Evolutionary conservation across 1,140 invertebrate species (phyloP), one percentile per base, ranked within the genome.

Genomic region (Rhagoletis pomonella): DNA sequence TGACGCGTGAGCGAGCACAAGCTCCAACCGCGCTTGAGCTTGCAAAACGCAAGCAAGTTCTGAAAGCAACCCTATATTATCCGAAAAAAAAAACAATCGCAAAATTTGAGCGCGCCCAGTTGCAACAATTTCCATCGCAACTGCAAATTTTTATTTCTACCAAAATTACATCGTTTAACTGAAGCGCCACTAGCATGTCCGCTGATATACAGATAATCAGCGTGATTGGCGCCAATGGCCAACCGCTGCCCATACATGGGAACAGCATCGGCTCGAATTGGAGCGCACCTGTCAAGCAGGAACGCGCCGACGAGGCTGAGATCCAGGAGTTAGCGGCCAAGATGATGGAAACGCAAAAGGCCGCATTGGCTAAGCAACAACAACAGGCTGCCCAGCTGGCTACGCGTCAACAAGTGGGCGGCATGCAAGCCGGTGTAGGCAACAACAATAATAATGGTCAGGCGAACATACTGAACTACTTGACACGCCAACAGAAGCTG

Each of bases 301-400:
- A 97, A 94, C 94, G 95, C 90, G 95, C 95, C 89, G 97, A 98
- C 95, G 97, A 97, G 92, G 96, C 96, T 86, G 97, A 98, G 93
- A 98, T 98, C 92, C 94, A 95, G 90, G 96, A 97, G 93, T 90
- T 98, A 94, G 97, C 97, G 88, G 96, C 96, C 89, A 97, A 97
- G 93, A 96, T 97, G 95, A 95, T 96, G 93, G 97, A 97, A 93
- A 96, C 96, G 87, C 96, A 97, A 92, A 97, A 96, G 93, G 96
- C 96, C 89, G 96, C 96, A 94, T 91, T 94, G 88, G 89, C 94
- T 89, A 93, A 94, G 89, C 87, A 87, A 44, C 88, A 92, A 88
- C 91, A 92, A 89, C 91, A 91, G 88, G 91, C 91, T 5, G 91
- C 91, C 60, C 90, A 91, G 44, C 87, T 90, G 67, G 91, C 91